Base-by-base conservation (phyloP, 1,140 invertebrate species). In the Drosophila sechellia region DNA sequence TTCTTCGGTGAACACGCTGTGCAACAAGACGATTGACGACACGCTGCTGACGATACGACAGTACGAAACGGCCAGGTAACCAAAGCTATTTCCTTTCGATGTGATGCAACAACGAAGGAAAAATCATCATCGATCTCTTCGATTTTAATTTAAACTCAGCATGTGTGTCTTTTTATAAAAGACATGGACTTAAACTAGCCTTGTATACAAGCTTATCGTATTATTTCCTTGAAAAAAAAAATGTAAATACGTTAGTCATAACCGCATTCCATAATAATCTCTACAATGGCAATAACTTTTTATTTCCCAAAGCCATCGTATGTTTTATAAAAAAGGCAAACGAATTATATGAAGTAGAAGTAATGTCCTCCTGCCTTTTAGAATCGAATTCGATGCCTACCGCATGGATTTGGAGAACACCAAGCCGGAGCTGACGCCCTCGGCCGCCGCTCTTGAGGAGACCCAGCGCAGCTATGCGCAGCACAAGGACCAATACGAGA, bases 341-440 rank as follows among this genome's bases (percentile, higher is more conserved):
- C 5, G 25, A 27, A 5, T 27, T 27, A 27, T 27, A 27, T 27
- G 5, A 5, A 27, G 5, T 27, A 5, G 5, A 27, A 27, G 25
- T 5, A 27, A 27, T 43, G 5, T 15, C 11, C 15, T 12, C 8
- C 31, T 20, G 40, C 8, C 22, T 15, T 55, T 39, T 17, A 98
- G 98, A 93, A 95, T 99, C 93, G 98, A 99, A 93, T 99, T 98
- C 92, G 98, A 99, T 94, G 98, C 98, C 12, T 99, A 99, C 92
- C 95, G 98, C 90, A 96, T 96, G 92, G 98, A 99, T 93, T 93
- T 98, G 79, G 98, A 99, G 93, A 93, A 95, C 34, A 86, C 92
- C 10, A 96, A 95, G 92, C 94, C 93, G 48, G 94, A 95, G 71
- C 93, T 95, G 81, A 93, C 94, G 37, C 95, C 95, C 80, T 94